Evolutionary conservation across 2,888 invertebrate genomes (phyloP).

Genomic region (Aleiodes leptofemur): DNA sequence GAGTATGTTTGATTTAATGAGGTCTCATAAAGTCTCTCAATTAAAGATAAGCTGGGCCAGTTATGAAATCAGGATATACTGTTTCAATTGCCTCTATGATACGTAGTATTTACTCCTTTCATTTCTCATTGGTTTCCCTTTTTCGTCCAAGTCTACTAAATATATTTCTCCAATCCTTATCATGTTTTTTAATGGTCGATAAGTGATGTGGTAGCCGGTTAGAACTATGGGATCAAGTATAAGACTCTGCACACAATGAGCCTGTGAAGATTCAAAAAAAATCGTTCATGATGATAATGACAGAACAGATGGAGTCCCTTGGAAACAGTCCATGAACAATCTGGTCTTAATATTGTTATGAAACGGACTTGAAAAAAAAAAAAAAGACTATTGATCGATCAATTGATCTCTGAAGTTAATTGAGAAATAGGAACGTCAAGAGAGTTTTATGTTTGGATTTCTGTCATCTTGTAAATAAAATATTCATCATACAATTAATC

Average conservation of each 20-base stretch:
- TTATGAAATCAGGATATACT: conserved; percentile 94
- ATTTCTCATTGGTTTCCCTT: conserved; percentile 91
- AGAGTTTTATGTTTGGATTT: too few relatives aligned
- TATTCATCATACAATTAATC: too few relatives aligned
- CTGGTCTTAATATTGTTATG: too few relatives aligned
- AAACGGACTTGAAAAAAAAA: too few relatives aligned
- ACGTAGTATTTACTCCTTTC: conserved; percentile 93
- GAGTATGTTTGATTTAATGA: conserved; percentile 85
- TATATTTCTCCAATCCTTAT: conserved; percentile 81
- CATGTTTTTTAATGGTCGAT: conserved; percentile 74
- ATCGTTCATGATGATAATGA: conserved; percentile 58
- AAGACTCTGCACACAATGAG: conserved; percentile 67
- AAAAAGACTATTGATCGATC: too few relatives aligned
- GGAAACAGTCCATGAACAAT: too few relatives aligned
- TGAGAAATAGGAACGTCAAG: too few relatives aligned
- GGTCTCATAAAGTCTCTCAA: conserved; percentile 83
- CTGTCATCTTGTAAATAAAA: too few relatives aligned
- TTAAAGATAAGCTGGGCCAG: conserved; percentile 92
- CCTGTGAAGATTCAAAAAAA: conserved; percentile 68
- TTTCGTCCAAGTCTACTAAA: conserved; percentile 89
- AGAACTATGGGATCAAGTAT: conserved; percentile 68
- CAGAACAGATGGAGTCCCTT: too few relatives aligned
- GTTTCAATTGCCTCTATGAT: conserved; percentile 85
- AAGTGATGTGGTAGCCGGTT: conserved; percentile 76
- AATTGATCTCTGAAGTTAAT: too few relatives aligned